Conservation (phyloP, 2,888 invertebrate species). For the Patella pellucida region DNA sequence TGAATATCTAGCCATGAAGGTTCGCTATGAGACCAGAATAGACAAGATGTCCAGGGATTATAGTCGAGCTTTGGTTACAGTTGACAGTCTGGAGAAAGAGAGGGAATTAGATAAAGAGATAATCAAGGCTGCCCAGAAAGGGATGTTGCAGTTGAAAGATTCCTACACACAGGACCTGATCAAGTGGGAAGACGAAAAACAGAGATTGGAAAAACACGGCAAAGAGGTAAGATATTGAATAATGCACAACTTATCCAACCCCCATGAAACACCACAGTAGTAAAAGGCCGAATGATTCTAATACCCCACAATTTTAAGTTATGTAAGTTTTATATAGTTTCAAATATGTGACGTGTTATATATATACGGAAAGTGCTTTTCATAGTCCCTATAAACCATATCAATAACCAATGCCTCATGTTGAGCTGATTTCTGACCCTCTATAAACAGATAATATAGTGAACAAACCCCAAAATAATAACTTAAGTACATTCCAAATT, state of each 20-base stretch:
- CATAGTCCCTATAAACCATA: too few species aligned
- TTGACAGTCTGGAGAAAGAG: constrained; percentile 55
- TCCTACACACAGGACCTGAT: constrained; percentile 51
- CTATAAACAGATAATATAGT: too few species aligned
- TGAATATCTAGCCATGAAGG: constrained; percentile 60
- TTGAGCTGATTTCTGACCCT: too few species aligned
- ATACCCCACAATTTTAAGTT: too few species aligned
- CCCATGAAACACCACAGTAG: too few species aligned
- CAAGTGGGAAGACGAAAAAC: constrained; percentile 61
- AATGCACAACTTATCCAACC: background rate
- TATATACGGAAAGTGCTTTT: too few species aligned
- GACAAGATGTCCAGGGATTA: constrained; percentile 44
- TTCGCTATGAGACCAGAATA: constrained; percentile 58
- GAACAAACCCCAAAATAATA: too few species aligned
- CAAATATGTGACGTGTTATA: too few species aligned
- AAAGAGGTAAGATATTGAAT: constrained; percentile 45
- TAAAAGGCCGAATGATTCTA: too few species aligned
- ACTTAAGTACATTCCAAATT: too few species aligned
- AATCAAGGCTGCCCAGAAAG: constrained; percentile 54
- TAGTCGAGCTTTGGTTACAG: constrained; percentile 27
- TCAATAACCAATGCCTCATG: too few species aligned
- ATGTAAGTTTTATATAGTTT: too few species aligned
- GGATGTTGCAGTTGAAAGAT: constrained; percentile 52
- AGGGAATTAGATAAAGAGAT: constrained; percentile 55
- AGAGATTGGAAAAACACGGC: constrained; percentile 49